Evolutionary conservation across 2,888 invertebrate genomes (phyloP), one percentile per base, ranked within the genome.

Genomic region (Celastrina argiolus): DNA sequence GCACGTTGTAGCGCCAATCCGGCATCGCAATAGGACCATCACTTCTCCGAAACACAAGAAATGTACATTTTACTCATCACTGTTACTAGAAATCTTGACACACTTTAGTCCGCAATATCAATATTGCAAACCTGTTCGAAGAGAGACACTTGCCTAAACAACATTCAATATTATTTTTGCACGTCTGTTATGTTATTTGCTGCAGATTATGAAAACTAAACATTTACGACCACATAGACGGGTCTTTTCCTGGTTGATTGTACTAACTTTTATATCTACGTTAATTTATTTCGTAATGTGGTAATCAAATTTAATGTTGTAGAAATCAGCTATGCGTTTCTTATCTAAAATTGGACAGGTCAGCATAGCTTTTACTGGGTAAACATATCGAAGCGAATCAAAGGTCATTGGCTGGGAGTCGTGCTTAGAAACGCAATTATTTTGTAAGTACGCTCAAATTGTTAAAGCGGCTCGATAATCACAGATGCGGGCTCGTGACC

Each of bases 1-100:
- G 81, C 76, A 92, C 90, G 83, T 92, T 92, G 86, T 91, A 90
- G 74, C 92, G 88, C 92, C 92, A 92, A 80, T 91, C 91, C 74
- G 92, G 91, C 92, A 92, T 92, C 75, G 81, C 87, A 79, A 74
- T 31, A 78, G 75, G 79, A 85, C 81, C 88, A 89, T 88, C 83
- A 88, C 89, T 85, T 77, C 77, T 75, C 72, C 70, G 65, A 70
- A 67, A 71, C 74, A 77, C 78, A 71, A 73, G 74, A 70, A 73
- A 72, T 74, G 76, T 73, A 72, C 66, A 69, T 71, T 75, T 69
- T 75, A 68, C 73, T 74, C 78, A 79, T 79, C 71, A 76, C 77
- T 72, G 68, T 71, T 68, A 63, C 51, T 61, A 64, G 74, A 75
- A 69, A 69, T 69, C 68, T 70, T 80, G 74, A 81, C 80, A 80